These are phyloP conservation scores for Liodrosophila aerea DNA, from an alignment of 2,888 invertebrate genomes.

Conservation along the genomic window DNA sequence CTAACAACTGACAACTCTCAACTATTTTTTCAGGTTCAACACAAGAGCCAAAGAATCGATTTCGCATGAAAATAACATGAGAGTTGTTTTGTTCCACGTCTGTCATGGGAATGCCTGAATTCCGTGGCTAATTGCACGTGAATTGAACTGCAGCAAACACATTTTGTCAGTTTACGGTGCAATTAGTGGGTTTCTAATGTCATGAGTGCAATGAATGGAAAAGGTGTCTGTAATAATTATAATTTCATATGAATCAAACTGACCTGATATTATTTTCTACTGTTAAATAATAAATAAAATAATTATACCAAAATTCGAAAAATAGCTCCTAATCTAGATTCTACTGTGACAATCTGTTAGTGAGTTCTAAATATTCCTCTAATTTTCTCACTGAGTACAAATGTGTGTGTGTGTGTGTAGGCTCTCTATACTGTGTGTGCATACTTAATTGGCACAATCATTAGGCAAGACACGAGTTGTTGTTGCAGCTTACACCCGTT, in stretches of 20 bases:
- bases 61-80: slow-evolving; percentile 7
- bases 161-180: slow-evolving; percentile 60
- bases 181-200: too few relatives aligned
- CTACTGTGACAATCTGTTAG: too few relatives aligned
- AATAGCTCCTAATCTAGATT: too few relatives aligned
- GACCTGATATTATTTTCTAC: too few relatives aligned
- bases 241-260: too few relatives aligned
- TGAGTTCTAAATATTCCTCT: background rate
- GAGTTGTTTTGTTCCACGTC: too few relatives aligned
- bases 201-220: too few relatives aligned
- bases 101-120: slow-evolving; percentile 3
- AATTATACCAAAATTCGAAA: too few relatives aligned
- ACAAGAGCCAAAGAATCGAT: slow-evolving; percentile 8
- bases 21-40: slow-evolving; percentile 16
- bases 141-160: slow-evolving; percentile 28
- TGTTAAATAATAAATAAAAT: too few relatives aligned
- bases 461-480: slow-evolving; percentile 32
- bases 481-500: slow-evolving; percentile 16
- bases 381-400: slow-evolving; percentile 3
- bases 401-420: slow-evolving; percentile 25
- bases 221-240: too few relatives aligned
- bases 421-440: slow-evolving; percentile 54
- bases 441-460: slow-evolving; percentile 52
- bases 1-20: background rate
- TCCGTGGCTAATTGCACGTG: slow-evolving; percentile 55